Conservation (phyloP, 2,113 vertebrate species). For the Paedocypris sp. region DNA sequence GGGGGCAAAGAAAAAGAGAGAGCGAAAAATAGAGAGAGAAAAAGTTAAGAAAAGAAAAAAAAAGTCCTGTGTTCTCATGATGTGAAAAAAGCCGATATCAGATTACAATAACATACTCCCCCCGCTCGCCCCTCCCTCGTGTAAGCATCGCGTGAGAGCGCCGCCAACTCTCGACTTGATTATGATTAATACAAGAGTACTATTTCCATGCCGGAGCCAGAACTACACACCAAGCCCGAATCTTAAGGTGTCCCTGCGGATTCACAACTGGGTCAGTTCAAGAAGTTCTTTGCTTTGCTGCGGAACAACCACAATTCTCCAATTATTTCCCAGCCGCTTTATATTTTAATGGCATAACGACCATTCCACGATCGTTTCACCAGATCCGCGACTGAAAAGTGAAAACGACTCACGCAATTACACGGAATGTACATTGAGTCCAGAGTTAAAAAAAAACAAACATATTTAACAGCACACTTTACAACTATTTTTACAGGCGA, state of each 20-base stretch:
- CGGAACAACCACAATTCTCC: neutral
- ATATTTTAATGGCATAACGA: neutral
- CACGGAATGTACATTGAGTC: no score
- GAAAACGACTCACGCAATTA: no score
- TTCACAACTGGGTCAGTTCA: neutral
- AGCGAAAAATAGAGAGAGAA: neutral
- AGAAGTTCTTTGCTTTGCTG: neutral
- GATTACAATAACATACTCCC: slow-evolving; percentile 57
- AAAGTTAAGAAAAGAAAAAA: neutral
- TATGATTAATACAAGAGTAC: slow-evolving; percentile 64
- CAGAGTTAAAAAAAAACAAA: no score
- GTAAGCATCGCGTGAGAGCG: slow-evolving; percentile 64
- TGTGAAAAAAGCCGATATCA: slow-evolving; percentile 46
- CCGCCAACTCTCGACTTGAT: slow-evolving; percentile 54
- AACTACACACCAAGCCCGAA: slow-evolving; percentile 22
- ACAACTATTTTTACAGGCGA: no score
- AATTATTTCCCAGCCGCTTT: neutral
- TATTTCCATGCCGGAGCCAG: slow-evolving; percentile 37
- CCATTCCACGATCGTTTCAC: no score
- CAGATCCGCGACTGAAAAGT: no score
- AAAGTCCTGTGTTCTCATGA: slow-evolving; percentile 28
- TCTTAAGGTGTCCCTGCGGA: slow-evolving; percentile 25
- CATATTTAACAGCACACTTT: no score
- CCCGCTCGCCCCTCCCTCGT: slow-evolving; percentile 54
- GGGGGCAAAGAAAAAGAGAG: slow-evolving; percentile 13